Evolutionary conservation across 2,113 vertebrate species (phyloP).

Genomic region (Odontophorus gujanensis): DNA sequence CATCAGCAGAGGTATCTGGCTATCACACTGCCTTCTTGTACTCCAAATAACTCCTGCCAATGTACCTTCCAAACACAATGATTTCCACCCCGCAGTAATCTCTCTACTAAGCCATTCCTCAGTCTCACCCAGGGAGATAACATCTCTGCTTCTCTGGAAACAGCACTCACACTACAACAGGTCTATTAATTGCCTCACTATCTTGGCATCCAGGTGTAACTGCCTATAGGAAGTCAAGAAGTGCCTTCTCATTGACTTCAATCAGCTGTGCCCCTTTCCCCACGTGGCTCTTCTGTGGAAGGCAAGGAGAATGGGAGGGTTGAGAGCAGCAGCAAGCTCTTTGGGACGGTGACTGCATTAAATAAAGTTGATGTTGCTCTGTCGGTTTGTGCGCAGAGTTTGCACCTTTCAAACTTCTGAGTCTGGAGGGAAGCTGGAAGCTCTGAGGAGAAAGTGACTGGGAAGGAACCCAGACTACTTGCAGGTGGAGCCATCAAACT

Average conservation of each 20-base stretch:
- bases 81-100: neutral
- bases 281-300: neutral
- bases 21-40: neutral
- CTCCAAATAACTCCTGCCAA: neutral
- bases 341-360: neutral
- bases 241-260: neutral
- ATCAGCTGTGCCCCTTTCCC: accelerated
- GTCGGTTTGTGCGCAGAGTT: neutral
- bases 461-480: neutral
- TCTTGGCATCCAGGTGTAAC: neutral
- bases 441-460: neutral
- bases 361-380: neutral
- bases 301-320: neutral
- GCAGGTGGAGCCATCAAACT: neutral
- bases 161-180: neutral
- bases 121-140: accelerated
- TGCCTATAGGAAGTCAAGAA: neutral
- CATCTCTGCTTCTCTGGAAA: neutral
- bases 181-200: neutral
- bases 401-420: neutral
- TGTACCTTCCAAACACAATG: neutral
- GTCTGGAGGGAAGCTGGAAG: neutral
- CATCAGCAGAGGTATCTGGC: no score
- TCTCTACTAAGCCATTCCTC: neutral
- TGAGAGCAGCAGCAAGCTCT: accelerated